phyloP scores from a whole-genome alignment of 2,113 vertebrate species.

The Struthio camelus region DNA sequence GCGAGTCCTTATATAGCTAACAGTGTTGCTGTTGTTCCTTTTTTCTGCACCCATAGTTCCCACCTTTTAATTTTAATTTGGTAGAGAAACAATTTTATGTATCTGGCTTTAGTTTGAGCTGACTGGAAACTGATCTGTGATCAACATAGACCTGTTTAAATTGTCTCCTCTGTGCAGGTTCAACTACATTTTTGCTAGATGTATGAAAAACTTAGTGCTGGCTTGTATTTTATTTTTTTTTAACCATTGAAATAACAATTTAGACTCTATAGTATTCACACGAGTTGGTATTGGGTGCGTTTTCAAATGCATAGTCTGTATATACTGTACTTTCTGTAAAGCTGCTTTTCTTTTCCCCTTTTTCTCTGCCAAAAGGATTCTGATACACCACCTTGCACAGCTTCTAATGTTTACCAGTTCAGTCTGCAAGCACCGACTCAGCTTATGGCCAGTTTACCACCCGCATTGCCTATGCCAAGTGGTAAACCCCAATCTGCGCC shows the following conservation, averaged over 20 bases:
- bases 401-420: constrained; percentile 83
- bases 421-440: constrained; percentile 80
- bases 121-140: background rate
- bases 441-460: constrained; percentile 80
- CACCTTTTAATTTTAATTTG: background rate
- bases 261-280: background rate
- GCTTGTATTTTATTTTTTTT: background rate
- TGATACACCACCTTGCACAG: constrained; percentile 86
- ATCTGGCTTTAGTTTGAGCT: background rate
- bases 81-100: background rate
- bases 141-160: background rate
- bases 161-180: background rate
- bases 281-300: constrained; percentile 36
- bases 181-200: background rate
- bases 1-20: background rate
- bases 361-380: constrained; percentile 85
- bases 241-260: background rate
- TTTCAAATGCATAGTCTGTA: constrained; percentile 49
- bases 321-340: constrained; percentile 58
- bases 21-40: background rate
- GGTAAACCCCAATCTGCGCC: constrained; percentile 81
- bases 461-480: constrained; percentile 81
- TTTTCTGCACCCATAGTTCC: background rate
- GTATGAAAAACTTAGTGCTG: background rate
- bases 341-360: constrained; percentile 57